Conservation (phyloP, 2,113 vertebrate species). For the Calyptommatus sinebrachiatus region DNA sequence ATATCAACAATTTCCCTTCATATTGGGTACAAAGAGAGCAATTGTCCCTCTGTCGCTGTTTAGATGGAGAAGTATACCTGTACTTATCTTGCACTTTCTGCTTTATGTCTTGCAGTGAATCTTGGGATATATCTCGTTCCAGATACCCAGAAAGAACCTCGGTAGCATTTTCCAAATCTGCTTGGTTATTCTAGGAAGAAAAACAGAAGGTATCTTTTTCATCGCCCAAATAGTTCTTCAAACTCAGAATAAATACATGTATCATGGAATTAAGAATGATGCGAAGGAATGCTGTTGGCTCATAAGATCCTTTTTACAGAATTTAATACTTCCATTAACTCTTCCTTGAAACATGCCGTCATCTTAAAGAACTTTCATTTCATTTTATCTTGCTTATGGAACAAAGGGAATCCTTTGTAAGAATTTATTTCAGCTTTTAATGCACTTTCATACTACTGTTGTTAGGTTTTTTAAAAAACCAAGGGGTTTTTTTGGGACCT, state of each 20-base stretch:
- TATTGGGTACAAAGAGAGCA: neutral
- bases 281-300: neutral
- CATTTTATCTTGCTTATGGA: no score
- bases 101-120: conserved; percentile 99
- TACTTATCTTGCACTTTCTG: conserved; percentile 99
- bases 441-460: neutral
- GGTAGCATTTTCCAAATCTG: conserved; percentile 98
- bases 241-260: neutral
- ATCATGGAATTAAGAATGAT: neutral
- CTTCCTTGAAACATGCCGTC: neutral
- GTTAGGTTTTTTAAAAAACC: neutral
- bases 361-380: neutral
- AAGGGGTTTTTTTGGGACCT: neutral
- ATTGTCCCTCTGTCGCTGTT: neutral
- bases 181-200: conserved; percentile 94
- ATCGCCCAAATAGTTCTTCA: neutral
- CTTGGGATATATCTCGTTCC: conserved; percentile 98
- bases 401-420: neutral
- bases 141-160: conserved; percentile 98
- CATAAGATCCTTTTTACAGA: neutral
- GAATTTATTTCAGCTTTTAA: neutral
- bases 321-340: neutral
- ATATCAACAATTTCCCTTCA: neutral
- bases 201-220: neutral
- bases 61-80: conserved; percentile 74